These are phyloP conservation scores for Cheilosia pagana DNA, from an alignment of 2,888 invertebrate genomes.

Conservation along the genomic window DNA sequence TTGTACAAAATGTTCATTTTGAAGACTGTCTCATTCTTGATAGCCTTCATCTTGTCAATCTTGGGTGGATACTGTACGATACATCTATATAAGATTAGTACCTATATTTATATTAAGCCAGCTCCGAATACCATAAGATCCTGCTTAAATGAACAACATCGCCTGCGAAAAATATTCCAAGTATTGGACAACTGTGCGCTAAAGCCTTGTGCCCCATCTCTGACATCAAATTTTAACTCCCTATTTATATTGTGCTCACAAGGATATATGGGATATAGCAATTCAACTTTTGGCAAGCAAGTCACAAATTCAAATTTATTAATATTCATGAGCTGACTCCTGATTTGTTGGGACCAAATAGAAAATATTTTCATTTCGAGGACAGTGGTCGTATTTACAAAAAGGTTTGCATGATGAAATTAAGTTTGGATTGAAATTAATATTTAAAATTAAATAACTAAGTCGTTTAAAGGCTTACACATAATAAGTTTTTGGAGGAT, in stretches of 20 bases:
- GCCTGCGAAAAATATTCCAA: too few relatives aligned
- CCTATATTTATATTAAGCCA: too few relatives aligned
- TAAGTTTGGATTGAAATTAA: constrained; percentile 12
- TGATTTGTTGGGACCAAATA: not conserved
- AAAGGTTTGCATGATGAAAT: constrained; percentile 1
- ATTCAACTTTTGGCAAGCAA: not conserved
- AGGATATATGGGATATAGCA: not conserved
- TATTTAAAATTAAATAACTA: not conserved
- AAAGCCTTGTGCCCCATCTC: too few relatives aligned
- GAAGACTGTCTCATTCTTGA: too few relatives aligned
- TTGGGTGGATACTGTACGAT: too few relatives aligned
- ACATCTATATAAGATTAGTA: too few relatives aligned
- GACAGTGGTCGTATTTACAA: constrained; percentile 5
- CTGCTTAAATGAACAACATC: too few relatives aligned
- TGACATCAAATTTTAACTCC: not conserved
- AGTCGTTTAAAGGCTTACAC: not conserved
- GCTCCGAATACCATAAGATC: too few relatives aligned
- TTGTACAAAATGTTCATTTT: too few relatives aligned
- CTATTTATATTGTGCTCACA: constrained; percentile 2
- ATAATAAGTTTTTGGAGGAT: too few relatives aligned
- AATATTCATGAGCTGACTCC: constrained; percentile 27
- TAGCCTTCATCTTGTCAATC: too few relatives aligned
- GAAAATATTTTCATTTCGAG: not conserved
- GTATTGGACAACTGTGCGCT: too few relatives aligned
- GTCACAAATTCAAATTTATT: constrained; percentile 13